Base-by-base conservation (phyloP, 2,797 vertebrate genomes). In the Coracias cyanogaster region DNA sequence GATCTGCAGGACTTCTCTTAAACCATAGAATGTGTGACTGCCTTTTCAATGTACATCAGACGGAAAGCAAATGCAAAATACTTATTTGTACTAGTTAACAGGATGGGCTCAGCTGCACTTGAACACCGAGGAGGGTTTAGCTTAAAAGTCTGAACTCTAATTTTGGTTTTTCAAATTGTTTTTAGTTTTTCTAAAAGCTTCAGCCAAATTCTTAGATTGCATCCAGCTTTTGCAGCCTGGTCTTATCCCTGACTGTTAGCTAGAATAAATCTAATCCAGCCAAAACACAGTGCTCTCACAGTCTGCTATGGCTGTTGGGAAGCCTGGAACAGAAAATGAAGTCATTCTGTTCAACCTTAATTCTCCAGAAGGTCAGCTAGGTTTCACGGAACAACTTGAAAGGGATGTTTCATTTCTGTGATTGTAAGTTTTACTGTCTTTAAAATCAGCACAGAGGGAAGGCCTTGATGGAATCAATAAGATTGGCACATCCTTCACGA, bases 181-280 rank as follows among this genome's bases (percentile, higher is more conserved):
- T 88, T 91, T 82, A 60, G 33, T 55, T 76, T 49, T 86, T 94
- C 61, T 90, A 71, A 86, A 90, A 90, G 67, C n/a, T 64, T 86
- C 48, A 58, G 48, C 37, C 71, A 71, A 92, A 90, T 66, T 69
- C 52, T 60, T 82, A 58, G 60, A 54, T 10, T 57, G 28, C 31
- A 74, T 67, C 52, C 51, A 76, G 14, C 65, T 95, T 76, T 84
- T 90, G 48, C 41, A 85, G 52, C 60, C 61, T 51, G 39, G 70
- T 78, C 43, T 91, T 66, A 85, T 66, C 55, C 35, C 22, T 54
- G 18, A n/a, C 62, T 84, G 49, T 61, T 76, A 92, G 82, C 82
- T 77, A 77, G 31, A 77, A 37, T 91, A 72, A 88, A 62, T 69
- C 28, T 35, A 91, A 82, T 69, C 57, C 78, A 92, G 33, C 64